These are phyloP conservation scores for Cyprinodon brontotheroides DNA, from an alignment of 2,113 vertebrate species.

Conservation along the genomic window DNA sequence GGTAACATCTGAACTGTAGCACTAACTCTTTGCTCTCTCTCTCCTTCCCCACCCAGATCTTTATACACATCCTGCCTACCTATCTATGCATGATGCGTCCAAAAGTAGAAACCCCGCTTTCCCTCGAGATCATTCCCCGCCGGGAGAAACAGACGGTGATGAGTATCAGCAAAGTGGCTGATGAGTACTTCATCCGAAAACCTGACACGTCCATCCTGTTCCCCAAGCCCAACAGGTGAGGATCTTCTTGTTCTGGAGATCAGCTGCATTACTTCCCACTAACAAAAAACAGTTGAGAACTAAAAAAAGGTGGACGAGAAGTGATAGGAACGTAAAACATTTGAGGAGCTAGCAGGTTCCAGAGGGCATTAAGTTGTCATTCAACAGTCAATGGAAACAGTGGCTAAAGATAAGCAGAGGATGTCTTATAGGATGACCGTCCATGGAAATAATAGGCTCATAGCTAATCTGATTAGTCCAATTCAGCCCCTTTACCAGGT, in stretches of 20 bases:
- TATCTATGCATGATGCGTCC: conserved; percentile 86
- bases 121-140: conserved; percentile 62
- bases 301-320: neutral
- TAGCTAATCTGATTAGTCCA: too few species aligned
- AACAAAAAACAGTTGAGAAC: too few species aligned
- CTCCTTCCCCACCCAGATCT: conserved; percentile 77
- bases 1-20: too few species aligned
- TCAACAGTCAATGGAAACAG: too few species aligned
- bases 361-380: neutral
- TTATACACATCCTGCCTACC: conserved; percentile 85
- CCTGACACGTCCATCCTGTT: conserved; percentile 84
- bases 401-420: too few species aligned
- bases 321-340: neutral
- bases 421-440: too few species aligned
- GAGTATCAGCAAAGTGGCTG: conserved; percentile 73
- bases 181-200: conserved; percentile 92
- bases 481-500: too few species aligned
- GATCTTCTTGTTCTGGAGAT: neutral
- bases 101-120: conserved; percentile 80
- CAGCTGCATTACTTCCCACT: too few species aligned
- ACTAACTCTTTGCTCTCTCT: neutral
- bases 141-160: conserved; percentile 63
- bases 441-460: too few species aligned
- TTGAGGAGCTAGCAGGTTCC: neutral
- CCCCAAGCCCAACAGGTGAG: conserved; percentile 84